A percentile compares a stretch with the other conserved stretches of the same genome.
Conservation (phyloP, 2,113 vertebrate genomes). For the Pelvicachromis taeniatus region DNA sequence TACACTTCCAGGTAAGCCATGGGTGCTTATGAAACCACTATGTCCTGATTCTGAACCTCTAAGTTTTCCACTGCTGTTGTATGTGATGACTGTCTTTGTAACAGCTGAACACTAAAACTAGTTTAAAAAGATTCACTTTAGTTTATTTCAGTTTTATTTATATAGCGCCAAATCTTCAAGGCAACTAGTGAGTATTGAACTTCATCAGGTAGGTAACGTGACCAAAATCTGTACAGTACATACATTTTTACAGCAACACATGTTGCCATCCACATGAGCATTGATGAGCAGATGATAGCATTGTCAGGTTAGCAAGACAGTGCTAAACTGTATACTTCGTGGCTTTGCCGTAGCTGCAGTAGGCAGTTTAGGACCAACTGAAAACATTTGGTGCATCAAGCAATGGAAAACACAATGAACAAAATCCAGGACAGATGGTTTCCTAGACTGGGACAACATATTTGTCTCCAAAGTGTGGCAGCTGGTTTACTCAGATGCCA, state of each 20-base stretch:
- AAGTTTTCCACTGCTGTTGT: background rate
- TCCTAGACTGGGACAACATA: too few relatives aligned
- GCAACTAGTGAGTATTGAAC: too few relatives aligned
- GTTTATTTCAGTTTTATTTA: too few relatives aligned
- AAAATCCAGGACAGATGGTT: too few relatives aligned
- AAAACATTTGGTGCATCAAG: background rate
- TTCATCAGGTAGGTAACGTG: too few relatives aligned
- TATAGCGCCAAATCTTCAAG: too few relatives aligned
- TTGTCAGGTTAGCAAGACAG: too few relatives aligned
- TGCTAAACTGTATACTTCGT: background rate
- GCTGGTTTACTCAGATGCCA: too few relatives aligned
- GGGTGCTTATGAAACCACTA: background rate
- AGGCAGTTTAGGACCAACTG: background rate
- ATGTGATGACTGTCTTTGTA: background rate
- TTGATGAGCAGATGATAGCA: background rate
- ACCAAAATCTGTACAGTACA: background rate
- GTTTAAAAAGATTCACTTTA: background rate
- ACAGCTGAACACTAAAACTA: background rate
- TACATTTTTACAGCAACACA: background rate
- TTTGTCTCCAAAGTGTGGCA: too few relatives aligned
- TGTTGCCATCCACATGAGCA: background rate
- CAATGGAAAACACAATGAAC: too few relatives aligned
- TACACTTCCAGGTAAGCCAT: conserved; percentile 90
- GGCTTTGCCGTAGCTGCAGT: background rate
- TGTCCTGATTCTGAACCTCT: background rate